Percentiles rank a stretch among this genome's conserved stretches.
Evolutionary conservation across 2,797 vertebrate genomes (phyloP).

Genomic region (Mormyrops boulengeri): DNA sequence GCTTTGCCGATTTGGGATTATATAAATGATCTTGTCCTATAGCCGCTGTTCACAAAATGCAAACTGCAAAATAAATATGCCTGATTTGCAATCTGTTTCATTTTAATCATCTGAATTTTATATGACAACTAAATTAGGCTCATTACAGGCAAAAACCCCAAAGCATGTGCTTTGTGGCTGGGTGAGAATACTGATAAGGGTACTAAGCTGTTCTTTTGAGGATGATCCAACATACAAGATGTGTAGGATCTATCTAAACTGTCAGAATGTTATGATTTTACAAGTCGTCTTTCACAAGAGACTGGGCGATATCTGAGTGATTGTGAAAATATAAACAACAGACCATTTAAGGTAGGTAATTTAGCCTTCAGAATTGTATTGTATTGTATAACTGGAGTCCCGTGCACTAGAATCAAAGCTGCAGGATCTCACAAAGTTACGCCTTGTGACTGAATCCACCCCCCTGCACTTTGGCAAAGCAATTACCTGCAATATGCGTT

Average conservation of each 20-base stretch:
- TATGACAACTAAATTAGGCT: background rate
- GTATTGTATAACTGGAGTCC: background rate
- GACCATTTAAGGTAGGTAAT: background rate
- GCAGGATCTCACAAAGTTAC: background rate
- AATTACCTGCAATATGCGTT: slow-evolving; percentile 67
- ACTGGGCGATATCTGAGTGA: background rate
- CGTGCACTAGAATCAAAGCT: background rate
- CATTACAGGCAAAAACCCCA: background rate
- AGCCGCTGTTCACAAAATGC: background rate
- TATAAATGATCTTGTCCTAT: background rate
- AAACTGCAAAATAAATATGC: background rate
- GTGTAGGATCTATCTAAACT: background rate
- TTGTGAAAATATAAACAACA: background rate
- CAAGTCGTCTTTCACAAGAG: background rate
- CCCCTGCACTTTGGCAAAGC: background rate
- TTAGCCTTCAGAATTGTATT: background rate
- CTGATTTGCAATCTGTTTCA: background rate
- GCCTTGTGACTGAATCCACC: background rate
- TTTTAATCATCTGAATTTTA: background rate
- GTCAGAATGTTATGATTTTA: background rate
- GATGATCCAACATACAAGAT: background rate
- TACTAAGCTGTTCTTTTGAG: background rate
- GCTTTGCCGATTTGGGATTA: background rate
- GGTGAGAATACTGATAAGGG: background rate
- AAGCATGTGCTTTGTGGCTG: background rate